Base-by-base conservation (phyloP, 2,888 invertebrate species). In the Coelinius sp. region DNA sequence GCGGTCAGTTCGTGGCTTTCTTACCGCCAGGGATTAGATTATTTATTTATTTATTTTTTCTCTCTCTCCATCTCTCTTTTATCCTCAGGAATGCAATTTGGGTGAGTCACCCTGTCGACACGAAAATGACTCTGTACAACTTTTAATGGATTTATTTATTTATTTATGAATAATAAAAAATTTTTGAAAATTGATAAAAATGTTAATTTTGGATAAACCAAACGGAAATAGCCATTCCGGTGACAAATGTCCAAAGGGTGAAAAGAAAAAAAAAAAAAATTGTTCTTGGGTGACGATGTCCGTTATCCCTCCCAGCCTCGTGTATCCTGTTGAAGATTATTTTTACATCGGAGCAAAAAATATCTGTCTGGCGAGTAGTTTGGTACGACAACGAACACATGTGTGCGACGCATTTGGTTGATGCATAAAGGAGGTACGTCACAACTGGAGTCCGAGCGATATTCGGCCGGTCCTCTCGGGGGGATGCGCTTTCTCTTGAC, bases 281-380 rank as follows among this genome's bases (percentile, higher is more conserved):
- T n/a, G n/a, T n/a, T 82, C 81, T 82, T 63, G 81, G 83, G 84
- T 83, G 86, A 86, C 86, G 85, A 82, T 84, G 56, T 41, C 69
- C 53, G 71, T 68, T 66, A 68, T 73, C 46, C 68, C 65, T 68
- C 73, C 10, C 41, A 17, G 38, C 38, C 24, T 14, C 59, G 80
- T 85, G 86, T 86, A 87, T 87, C 87, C 87, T 87, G 87, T 87
- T 86, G 84, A 85, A 87, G 87, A 86, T 87, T 87, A 87, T 87
- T 87, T 87, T 87, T 87, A 87, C 87, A 80, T 83, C 83, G 82
- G 84, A 83, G 84, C 86, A 86, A 86, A 86, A 87, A 87, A 87
- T 83, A 84, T 83, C 84, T 84, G 86, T 87, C 87, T 87, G 87
- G 85, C 85, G 85, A 85, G 84, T 85, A 68, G 68, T 56, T 68